phyloP scores from a whole-genome alignment of 1,140 invertebrate genomes.

The Zaprionus ghesquierei region DNA sequence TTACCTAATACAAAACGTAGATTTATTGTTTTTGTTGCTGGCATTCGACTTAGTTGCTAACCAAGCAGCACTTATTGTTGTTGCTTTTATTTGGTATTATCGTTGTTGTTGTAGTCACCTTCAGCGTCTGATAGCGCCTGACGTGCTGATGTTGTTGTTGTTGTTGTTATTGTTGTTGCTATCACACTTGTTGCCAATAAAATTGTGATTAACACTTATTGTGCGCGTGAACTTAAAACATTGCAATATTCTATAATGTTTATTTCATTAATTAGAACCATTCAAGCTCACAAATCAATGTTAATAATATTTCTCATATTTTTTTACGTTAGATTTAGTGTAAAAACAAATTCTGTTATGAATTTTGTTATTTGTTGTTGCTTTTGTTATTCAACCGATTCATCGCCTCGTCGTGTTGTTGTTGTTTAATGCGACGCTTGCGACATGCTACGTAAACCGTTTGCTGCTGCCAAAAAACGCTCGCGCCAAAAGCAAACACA shows the following conservation, averaged over 20 bases:
- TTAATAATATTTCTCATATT: slow-evolving; percentile 26
- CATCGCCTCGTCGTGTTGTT: slow-evolving; percentile 21
- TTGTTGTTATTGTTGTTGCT: slow-evolving; percentile 24
- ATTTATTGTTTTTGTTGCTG: slow-evolving; percentile 11
- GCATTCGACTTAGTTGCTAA: slow-evolving; percentile 38
- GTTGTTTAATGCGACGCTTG: slow-evolving; percentile 40
- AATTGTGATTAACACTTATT: slow-evolving; percentile 67
- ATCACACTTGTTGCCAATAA: slow-evolving; percentile 61
- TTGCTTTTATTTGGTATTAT: slow-evolving; percentile 23
- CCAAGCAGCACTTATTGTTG: slow-evolving; percentile 15
- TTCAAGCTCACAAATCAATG: slow-evolving; percentile 39
- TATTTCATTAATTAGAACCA: slow-evolving; percentile 1
- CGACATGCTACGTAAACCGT: slow-evolving; percentile 46
- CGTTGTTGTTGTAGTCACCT: slow-evolving; percentile 28
- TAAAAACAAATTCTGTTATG: slow-evolving; percentile 3
- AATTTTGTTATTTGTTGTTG: slow-evolving; percentile 15
- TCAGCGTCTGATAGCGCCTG: neutral
- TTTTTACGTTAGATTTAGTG: neutral
- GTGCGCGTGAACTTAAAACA: slow-evolving; percentile 54
- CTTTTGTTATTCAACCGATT: slow-evolving; percentile 53
- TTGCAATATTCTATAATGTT: slow-evolving; percentile 27
- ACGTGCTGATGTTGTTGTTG: slow-evolving; percentile 21
- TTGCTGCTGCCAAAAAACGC: slow-evolving; percentile 47
- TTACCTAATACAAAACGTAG: neutral
- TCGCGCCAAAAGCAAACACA: slow-evolving; percentile 55